These are phyloP conservation scores for Tolypeutes matacus DNA, from an alignment of 2,797 vertebrate genomes.

Conservation along the genomic window DNA sequence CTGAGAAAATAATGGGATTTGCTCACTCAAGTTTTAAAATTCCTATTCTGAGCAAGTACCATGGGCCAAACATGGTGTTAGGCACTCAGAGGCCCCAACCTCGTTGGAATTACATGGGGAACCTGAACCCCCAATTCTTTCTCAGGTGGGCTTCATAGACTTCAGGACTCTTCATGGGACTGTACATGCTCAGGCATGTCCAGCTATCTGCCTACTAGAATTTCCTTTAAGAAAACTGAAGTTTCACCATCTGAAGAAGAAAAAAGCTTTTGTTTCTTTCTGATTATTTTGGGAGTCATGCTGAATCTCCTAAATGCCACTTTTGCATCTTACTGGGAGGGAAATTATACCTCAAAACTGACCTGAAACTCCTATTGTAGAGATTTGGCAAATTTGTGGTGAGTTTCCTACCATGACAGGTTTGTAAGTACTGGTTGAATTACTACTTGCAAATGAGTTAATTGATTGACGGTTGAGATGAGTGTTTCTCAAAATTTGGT, in stretches of 20 bases:
- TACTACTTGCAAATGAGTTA: neutral
- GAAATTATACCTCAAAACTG: conserved; percentile 42
- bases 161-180: neutral
- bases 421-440: neutral
- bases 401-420: neutral
- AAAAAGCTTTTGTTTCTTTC: neutral
- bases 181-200: neutral
- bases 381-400: neutral
- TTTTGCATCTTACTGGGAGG: conserved; percentile 20
- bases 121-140: neutral
- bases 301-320: conserved; percentile 51
- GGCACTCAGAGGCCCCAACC: neutral
- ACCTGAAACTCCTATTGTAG: conserved; percentile 46
- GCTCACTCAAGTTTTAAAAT: neutral
- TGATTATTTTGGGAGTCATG: conserved; percentile 49
- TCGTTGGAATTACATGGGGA: neutral
- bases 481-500: neutral
- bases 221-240: neutral
- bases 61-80: rapidly evolving
- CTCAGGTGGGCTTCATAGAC: no score
- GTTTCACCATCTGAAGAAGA: neutral
- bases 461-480: neutral
- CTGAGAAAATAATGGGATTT: neutral
- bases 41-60: neutral
- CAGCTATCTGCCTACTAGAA: neutral